These are phyloP conservation scores for Pogoniulus pusillus DNA, from an alignment of 2,797 vertebrate species.

Conservation along the genomic window DNA sequence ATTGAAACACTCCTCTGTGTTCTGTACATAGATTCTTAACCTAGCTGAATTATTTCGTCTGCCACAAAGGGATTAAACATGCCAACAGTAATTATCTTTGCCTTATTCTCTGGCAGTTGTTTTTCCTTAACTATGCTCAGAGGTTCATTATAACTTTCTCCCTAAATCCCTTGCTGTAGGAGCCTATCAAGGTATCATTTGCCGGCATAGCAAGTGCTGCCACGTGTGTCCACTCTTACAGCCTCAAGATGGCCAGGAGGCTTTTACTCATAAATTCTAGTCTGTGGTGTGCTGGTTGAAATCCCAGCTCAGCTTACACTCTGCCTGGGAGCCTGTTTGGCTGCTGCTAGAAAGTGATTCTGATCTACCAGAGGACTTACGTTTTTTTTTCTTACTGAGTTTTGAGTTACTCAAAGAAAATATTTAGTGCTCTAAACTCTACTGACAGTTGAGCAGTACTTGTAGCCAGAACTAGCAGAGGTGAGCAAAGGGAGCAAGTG, in stretches of 20 bases:
- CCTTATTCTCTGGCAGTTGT: slow-evolving; percentile 33
- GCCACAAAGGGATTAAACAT: slow-evolving; percentile 7
- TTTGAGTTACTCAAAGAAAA: not conserved
- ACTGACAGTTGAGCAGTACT: not conserved
- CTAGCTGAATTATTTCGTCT: slow-evolving; percentile 6
- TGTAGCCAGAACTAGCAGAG: not conserved
- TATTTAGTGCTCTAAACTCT: not conserved
- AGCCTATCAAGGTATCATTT: not conserved
- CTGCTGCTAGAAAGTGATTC: not conserved
- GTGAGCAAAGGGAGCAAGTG: not conserved
- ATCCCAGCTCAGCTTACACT: not conserved
- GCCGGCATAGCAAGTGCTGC: not conserved
- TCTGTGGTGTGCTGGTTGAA: not conserved
- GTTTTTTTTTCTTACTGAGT: not conserved
- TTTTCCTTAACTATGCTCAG: not conserved
- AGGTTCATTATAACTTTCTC: slow-evolving; percentile 49
- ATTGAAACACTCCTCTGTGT: not conserved
- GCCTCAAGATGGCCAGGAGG: not conserved
- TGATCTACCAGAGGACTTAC: not conserved
- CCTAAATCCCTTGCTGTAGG: not conserved
- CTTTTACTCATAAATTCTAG: not conserved
- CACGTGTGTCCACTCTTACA: not conserved
- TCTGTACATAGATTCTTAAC: not conserved
- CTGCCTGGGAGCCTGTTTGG: not conserved
- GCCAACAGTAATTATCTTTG: slow-evolving; percentile 51